Base-by-base conservation (phyloP, 2,888 invertebrate genomes). In the Acleris literana region DNA sequence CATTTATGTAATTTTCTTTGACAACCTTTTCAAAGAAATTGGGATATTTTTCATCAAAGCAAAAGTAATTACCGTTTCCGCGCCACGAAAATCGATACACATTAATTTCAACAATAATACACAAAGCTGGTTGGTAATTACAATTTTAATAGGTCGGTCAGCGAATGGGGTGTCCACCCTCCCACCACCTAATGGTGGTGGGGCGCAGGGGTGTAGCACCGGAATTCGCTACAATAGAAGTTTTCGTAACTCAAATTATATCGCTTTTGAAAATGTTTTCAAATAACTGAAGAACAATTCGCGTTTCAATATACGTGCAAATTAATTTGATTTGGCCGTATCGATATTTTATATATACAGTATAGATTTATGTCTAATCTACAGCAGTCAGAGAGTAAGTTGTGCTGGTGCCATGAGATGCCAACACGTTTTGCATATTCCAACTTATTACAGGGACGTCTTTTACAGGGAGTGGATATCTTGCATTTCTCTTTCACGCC, bases 81-180 rank as follows among this genome's bases (percentile, higher is more conserved):
- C 56, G 52, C 55, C 59, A 67, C 55, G 58, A 70, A 81, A 85
- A 86, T 87, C 86, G 81, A 88, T 84, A 84, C 76, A 80, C 81
- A 81, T 83, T 84, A 74, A 84, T 84, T 88, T 82, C 76, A 80
- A 81, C 85, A 86, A 86, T 86, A 86, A 86, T 81, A 87, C 83
- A 82, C 83, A 84, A 82, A 84, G 85, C 82, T 81, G 78, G 81
- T 77, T 76, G 82, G 84, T 88, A 88, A 90, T 90, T 89, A 89
- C 85, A 82, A 87, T 87, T 90, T 89, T 89, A 90, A 89, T 88
- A 84, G 87, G 86, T 85, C 84, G 87, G 88, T 87, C 89, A 89
- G 81, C 75, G 78, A 75, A 74, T 76, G 76, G 77, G 77, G 72
- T 74, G 74, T 65, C 68, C 54, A 69, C 67, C 69, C 63, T 57